Conservation (phyloP, 2,888 invertebrate species). For the Isotomurus palustris region DNA sequence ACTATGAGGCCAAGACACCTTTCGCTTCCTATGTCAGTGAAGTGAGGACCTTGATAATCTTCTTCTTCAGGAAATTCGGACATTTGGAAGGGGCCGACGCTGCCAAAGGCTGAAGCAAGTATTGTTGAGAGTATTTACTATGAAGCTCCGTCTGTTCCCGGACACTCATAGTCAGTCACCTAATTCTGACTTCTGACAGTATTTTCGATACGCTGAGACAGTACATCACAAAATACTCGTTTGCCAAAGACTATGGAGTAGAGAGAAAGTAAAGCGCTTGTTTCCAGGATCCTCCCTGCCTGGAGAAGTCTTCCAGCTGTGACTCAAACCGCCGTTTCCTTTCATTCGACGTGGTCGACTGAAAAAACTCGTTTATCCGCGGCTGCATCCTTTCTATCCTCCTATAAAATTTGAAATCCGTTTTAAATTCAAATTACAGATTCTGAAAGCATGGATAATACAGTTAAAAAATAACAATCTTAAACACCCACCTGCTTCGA, state of each 20-base stretch:
- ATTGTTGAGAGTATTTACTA: conserved; percentile 61
- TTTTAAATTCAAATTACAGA: too few species aligned
- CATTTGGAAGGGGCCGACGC: conserved; percentile 49
- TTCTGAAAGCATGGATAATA: too few species aligned
- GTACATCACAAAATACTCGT: conserved; percentile 82
- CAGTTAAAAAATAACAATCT: too few species aligned
- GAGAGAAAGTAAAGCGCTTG: conserved; percentile 73
- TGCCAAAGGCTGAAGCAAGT: conserved; percentile 53
- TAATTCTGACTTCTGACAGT: conserved; percentile 35
- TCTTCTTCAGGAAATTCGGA: conserved; percentile 70
- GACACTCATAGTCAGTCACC: conserved; percentile 33
- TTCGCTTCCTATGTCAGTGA: too few species aligned
- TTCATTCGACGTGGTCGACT: conserved; percentile 65
- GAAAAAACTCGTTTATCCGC: conserved; percentile 78
- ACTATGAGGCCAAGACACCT: conserved; percentile 78
- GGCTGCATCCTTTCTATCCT: conserved; percentile 66
- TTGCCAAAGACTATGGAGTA: conserved; percentile 66
- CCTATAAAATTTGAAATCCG: too few species aligned
- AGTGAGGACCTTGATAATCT: conserved; percentile 73
- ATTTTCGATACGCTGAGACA: conserved; percentile 77
- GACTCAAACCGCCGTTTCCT: conserved; percentile 74
- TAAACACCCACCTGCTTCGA: too few species aligned
- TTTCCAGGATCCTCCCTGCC: conserved; percentile 71
- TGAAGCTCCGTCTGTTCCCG: conserved; percentile 68
- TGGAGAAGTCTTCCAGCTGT: conserved; percentile 69